These are phyloP conservation scores for Bugula neritina DNA, from an alignment of 2,888 invertebrate species.

Conservation along the genomic window DNA sequence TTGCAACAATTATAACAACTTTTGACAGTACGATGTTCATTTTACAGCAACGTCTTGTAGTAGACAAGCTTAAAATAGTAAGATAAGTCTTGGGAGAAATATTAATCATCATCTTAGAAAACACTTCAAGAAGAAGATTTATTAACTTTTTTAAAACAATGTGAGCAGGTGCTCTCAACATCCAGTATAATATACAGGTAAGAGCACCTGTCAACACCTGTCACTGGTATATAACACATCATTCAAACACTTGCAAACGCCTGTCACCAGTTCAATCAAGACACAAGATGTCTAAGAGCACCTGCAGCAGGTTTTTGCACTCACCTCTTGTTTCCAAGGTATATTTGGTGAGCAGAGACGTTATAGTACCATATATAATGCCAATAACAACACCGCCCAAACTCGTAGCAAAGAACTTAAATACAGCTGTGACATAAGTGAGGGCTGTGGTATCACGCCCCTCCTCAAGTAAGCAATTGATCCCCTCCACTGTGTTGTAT, in stretches of 20 bases:
- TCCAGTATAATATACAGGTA: too few species aligned
- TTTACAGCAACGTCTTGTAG: too few species aligned
- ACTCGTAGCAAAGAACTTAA: slow-evolving; percentile 53
- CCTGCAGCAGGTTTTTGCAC: background rate
- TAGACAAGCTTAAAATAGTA: too few species aligned
- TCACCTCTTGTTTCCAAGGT: slow-evolving; percentile 40
- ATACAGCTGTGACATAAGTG: slow-evolving; percentile 47
- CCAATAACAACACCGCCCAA: slow-evolving; percentile 54
- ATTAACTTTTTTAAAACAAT: too few species aligned
- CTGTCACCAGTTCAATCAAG: background rate
- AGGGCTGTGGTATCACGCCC: slow-evolving; percentile 26
- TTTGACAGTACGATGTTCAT: too few species aligned
- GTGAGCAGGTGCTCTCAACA: too few species aligned
- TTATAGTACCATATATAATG: slow-evolving; percentile 50
- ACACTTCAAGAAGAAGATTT: too few species aligned
- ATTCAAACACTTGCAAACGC: background rate
- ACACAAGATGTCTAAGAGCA: too few species aligned
- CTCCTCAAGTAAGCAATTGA: slow-evolving; percentile 38
- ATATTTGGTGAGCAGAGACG: slow-evolving; percentile 43
- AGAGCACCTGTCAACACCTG: background rate
- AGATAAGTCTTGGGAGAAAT: too few species aligned
- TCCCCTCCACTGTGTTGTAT: slow-evolving; percentile 54
- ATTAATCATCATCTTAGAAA: too few species aligned
- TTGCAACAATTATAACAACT: too few species aligned
- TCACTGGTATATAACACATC: background rate